Percentiles rank a stretch among this genome's conserved stretches.
Conservation (phyloP, 2,797 vertebrate species). For the Gobio occitaniae region DNA sequence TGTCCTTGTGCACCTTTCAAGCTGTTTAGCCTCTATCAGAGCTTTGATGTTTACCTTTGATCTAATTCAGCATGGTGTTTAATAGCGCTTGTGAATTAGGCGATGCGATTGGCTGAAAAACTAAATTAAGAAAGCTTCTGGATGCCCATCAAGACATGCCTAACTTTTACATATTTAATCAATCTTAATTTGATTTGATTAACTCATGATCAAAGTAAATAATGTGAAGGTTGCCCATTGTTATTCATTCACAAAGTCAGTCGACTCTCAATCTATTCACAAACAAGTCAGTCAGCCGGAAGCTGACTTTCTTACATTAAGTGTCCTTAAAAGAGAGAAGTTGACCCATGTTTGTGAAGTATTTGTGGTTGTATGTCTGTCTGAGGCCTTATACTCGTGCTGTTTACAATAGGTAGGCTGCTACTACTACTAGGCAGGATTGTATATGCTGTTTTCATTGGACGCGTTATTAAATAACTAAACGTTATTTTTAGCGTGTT, state of each 20-base stretch:
- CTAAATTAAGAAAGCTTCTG: neutral
- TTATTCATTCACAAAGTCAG: neutral
- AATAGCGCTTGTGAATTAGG: neutral
- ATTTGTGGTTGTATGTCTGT: neutral
- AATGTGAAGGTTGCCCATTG: neutral
- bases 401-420: neutral
- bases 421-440: neutral
- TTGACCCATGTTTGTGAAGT: neutral
- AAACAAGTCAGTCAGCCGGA: neutral
- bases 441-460: neutral
- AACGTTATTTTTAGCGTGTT: neutral
- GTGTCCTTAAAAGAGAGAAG: conserved; percentile 27
- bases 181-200: neutral
- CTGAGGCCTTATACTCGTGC: conserved; percentile 11
- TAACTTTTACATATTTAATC: neutral
- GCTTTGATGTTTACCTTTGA: conserved; percentile 46
- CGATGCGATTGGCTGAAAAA: neutral
- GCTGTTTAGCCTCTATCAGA: conserved; percentile 1
- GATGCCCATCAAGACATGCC: neutral
- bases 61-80: conserved; percentile 3
- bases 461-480: neutral
- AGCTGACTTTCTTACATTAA: neutral
- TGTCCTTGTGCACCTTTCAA: conserved; percentile 29
- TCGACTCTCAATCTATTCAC: neutral
- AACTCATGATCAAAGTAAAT: neutral